Evolutionary conservation across 2,113 vertebrate species (phyloP).

Genomic region (Eurypyga helias): DNA sequence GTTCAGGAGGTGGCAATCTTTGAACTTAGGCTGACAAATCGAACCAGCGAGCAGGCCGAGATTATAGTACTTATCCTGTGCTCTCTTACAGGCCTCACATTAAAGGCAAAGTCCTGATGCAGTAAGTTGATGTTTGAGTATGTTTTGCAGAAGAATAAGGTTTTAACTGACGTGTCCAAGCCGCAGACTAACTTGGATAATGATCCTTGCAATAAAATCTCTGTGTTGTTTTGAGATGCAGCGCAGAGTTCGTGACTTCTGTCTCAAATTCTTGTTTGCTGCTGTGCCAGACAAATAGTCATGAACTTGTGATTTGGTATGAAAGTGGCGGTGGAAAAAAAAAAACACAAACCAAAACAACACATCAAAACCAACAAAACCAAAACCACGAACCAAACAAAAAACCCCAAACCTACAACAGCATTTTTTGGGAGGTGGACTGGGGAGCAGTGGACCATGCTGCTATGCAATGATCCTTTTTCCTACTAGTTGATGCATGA

Average conservation of each 20-base stretch:
- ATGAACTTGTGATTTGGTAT: constrained; percentile 41
- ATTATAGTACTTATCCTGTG: background rate
- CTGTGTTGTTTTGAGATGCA: background rate
- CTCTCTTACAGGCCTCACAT: background rate
- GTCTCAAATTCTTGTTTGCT: constrained; percentile 17
- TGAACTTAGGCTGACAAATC: background rate
- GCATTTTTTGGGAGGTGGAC: background rate
- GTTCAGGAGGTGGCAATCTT: background rate
- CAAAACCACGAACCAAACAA: background rate
- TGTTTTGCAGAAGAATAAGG: background rate
- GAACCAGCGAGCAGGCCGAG: background rate
- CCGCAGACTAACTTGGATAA: constrained; percentile 5
- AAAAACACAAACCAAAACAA: background rate
- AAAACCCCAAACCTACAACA: too few species aligned
- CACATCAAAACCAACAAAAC: background rate
- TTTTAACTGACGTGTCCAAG: background rate
- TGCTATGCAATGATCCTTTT: background rate
- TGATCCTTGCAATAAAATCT: background rate
- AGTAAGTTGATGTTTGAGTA: background rate
- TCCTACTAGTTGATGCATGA: background rate
- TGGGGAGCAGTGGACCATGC: background rate
- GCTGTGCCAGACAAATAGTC: constrained; percentile 41
- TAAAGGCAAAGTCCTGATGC: background rate
- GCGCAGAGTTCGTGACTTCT: constrained; percentile 2
- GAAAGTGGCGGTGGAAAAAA: background rate